A percentile compares a stretch with the other conserved stretches of the same genome.
phyloP scores from a whole-genome alignment of 2,113 vertebrate genomes.

The Corythornis cristatus region DNA sequence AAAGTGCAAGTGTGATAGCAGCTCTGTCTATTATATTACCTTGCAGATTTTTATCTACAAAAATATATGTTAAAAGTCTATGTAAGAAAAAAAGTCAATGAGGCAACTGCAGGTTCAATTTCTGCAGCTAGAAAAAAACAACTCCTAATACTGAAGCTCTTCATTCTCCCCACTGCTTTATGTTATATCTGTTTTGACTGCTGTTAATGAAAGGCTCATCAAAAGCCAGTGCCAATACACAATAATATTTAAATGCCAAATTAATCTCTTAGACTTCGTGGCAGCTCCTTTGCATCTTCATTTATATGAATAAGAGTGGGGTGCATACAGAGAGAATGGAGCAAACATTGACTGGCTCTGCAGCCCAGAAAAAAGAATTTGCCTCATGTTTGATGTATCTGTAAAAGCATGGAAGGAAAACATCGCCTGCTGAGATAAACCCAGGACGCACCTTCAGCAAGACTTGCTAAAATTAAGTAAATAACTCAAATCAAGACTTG shows the following conservation, averaged over 20 bases:
- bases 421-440: background rate
- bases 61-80: background rate
- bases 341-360: background rate
- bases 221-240: background rate
- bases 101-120: conserved; percentile 23
- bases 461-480: background rate
- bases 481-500: background rate
- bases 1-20: background rate
- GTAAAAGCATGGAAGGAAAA: background rate
- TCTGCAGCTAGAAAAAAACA: background rate
- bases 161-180: conserved; percentile 38
- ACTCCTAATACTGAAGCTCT: background rate
- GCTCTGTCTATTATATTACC: background rate
- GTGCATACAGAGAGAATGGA: background rate
- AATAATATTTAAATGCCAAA: conserved; percentile 30
- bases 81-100: background rate
- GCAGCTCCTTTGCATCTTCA: background rate
- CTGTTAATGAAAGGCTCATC: conserved; percentile 54
- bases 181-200: conserved; percentile 45
- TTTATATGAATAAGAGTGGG: background rate
- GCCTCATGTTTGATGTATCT: background rate
- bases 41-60: background rate
- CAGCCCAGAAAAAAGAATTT: background rate
- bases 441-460: background rate
- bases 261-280: background rate